Conservation (phyloP, 2,113 vertebrate genomes). For the Dasypus novemcinctus region DNA sequence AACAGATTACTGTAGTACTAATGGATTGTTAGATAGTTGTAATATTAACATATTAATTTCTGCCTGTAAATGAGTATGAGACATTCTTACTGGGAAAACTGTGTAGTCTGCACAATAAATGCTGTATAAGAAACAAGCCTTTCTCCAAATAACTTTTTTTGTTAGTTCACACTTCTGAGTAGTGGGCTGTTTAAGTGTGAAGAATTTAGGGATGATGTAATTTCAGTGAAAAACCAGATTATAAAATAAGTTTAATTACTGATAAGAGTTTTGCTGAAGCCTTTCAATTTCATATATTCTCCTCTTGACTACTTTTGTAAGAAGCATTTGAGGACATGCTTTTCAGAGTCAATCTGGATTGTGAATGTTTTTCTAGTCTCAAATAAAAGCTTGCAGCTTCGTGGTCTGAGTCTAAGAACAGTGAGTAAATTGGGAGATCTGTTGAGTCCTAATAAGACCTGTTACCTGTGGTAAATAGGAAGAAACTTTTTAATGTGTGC, state of each 20-base stretch:
- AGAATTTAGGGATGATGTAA: slow-evolving; percentile 42
- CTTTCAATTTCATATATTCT: neutral
- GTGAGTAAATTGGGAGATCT: neutral
- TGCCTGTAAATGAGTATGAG: slow-evolving; percentile 68
- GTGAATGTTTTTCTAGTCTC: neutral
- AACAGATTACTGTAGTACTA: neutral
- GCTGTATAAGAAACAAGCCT: slow-evolving; percentile 47
- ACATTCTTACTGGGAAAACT: slow-evolving; percentile 41
- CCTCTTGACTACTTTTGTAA: neutral
- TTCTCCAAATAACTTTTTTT: slow-evolving; percentile 62
- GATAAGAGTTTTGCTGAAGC: slow-evolving; percentile 34
- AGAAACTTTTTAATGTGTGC: neutral
- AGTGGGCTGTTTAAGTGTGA: slow-evolving; percentile 11
- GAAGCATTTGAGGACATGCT: slow-evolving; percentile 21
- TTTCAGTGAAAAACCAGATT: slow-evolving; percentile 50
- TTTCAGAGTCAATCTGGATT: neutral
- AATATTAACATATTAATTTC: slow-evolving; percentile 65
- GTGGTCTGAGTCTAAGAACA: neutral
- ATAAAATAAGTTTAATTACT: slow-evolving; percentile 62
- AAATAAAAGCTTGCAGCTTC: neutral
- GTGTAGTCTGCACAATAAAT: slow-evolving; percentile 52
- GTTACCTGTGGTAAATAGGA: neutral
- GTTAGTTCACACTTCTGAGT: slow-evolving; percentile 49
- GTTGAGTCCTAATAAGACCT: neutral
- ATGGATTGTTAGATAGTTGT: slow-evolving; percentile 51